Base-by-base conservation (phyloP, 1,140 invertebrate genomes). In the Metopolophium dirhodum region DNA sequence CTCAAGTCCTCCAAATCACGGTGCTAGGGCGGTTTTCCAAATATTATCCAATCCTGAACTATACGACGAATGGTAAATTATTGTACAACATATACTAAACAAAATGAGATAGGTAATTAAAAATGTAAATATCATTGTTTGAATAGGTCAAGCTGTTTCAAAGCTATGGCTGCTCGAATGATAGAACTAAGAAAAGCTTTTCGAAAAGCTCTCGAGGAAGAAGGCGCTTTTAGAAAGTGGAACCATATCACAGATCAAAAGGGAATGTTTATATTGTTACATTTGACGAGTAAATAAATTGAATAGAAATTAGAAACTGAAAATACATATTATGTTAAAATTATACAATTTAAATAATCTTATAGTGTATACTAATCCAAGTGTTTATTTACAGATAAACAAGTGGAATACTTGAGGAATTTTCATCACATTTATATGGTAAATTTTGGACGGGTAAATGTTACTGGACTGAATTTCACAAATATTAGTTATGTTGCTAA, bases 201-300 rank as follows among this genome's bases (percentile, higher is more conserved):
- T 23, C 96, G 97, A 94, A 96, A 97, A 51, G 97, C 97, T 95
- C 41, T 94, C n/a, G 94, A 95, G 94, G 77, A 91, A 30, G 95
- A 99, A 61, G 96, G 96, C 86, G 99, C 98, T 1, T 98, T 99
- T 35, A 99, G 99, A 94, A 97, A 95, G 94, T 99, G 99, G 99
- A 97, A 98, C 94, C 99, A 99, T 95, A 98, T 99, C 94, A 97
- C 97, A 7, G 96, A 97, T 88, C 99, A 99, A 96, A 99, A 99
- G 95, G 99, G 99, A 94, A 99, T 99, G 98, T 99, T 99, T 96
- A 99, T 98, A 1, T 99, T 98, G 95, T 99, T 99, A 77, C 99
- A 99, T 30, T 96, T 99, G 7, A 97, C 95, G 94, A 95, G 97
- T 97, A 96, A 96, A 95, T 95, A 88, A 68, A 0, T 26, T 57